Conservation (phyloP, 2,888 invertebrate species). For the Cephus nigrinus region DNA sequence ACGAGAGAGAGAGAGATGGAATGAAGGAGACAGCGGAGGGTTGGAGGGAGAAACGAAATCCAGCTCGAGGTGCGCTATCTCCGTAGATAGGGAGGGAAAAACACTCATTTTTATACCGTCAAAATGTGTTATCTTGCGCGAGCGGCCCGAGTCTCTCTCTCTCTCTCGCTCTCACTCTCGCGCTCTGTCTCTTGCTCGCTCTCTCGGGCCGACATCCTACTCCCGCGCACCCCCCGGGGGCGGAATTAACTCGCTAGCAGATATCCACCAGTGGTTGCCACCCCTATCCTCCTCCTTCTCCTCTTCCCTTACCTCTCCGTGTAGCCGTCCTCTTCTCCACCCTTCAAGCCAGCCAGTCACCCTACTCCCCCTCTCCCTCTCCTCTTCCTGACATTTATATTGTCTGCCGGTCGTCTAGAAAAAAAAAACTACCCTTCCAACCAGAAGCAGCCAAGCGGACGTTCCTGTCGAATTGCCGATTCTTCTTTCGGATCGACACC, state of each 20-base stretch:
- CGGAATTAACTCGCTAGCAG: conserved; percentile 63
- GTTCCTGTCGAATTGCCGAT: not conserved
- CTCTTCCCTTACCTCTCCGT: conserved; percentile 30
- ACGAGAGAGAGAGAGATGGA: not conserved
- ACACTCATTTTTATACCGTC: conserved; percentile 67
- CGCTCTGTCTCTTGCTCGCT: conserved; percentile 32
- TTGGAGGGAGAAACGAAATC: conserved; percentile 32
- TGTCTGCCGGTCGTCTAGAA: conserved; percentile 47
- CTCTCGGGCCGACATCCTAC: conserved; percentile 26
- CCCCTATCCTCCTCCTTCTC: conserved; percentile 3
- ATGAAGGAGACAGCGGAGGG: conserved; percentile 1
- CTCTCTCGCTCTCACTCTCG: conserved; percentile 35
- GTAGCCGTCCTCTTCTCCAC: conserved; percentile 31
- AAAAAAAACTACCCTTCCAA: conserved; percentile 1
- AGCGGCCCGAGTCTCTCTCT: conserved; percentile 43
- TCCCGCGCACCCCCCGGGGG: conserved; percentile 44
- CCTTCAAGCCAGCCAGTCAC: conserved; percentile 6
- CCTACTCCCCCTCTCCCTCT: conserved; percentile 16
- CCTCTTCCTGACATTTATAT: conserved; percentile 49
- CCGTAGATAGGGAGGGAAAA: conserved; percentile 62
- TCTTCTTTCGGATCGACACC: conserved; percentile 5
- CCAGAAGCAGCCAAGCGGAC: not conserved
- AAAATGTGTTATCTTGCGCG: conserved; percentile 65
- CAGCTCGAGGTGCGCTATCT: conserved; percentile 59
- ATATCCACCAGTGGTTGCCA: conserved; percentile 47